Evolutionary conservation across 2,888 invertebrate species (phyloP), one percentile per base, ranked within the genome.

Genomic region (Micropterix aruncella): DNA sequence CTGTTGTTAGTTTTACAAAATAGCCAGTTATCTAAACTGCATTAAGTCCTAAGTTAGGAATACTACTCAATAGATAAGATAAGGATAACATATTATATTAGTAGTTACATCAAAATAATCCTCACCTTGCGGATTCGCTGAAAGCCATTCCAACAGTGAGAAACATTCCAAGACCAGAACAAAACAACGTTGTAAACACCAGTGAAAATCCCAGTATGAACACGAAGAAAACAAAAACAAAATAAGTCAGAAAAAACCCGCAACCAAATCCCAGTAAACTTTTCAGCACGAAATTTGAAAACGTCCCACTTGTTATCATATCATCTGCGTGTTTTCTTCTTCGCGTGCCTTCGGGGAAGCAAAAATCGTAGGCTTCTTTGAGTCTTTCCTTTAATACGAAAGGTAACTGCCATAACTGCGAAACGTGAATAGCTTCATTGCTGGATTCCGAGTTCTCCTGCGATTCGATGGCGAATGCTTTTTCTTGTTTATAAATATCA

Each of bases 141-240:
- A 27, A 27, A 7, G 27, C 27, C 12, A 27, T 12, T 12, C 27
- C 27, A 27, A 27, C 27, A 7, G 27, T 73, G 16, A 75, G 57
- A 48, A 73, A 57, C 38, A 65, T 54, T 15, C 75, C 75, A 46
- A 74, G 55, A 19, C 70, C 27, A 1, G 69, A 60, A 51, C 73
- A 73, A 37, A 71, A 53, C 5, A 69, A 50, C 1, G 73, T 72
- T 1, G 73, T 71, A 0, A 61, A 60, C 0, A 62, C 57, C 1
- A 74, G 56, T 12, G 59, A 61, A 49, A 73, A 65, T 50, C 70
- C 66, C 19, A 75, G 52, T 55, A 74, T 73, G 41, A 74, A 61
- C 1, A 74, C 65, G 48, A 75, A 66, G 53, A 75, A 72, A 49
- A 71, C 57, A 52, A 75, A 74, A 48, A 75, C 63, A 37, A 74